A percentile compares a stretch with the other conserved stretches of the same genome.
Conservation (phyloP, 64 coral and sea anemone species). For the Stylophora pistillata region DNA sequence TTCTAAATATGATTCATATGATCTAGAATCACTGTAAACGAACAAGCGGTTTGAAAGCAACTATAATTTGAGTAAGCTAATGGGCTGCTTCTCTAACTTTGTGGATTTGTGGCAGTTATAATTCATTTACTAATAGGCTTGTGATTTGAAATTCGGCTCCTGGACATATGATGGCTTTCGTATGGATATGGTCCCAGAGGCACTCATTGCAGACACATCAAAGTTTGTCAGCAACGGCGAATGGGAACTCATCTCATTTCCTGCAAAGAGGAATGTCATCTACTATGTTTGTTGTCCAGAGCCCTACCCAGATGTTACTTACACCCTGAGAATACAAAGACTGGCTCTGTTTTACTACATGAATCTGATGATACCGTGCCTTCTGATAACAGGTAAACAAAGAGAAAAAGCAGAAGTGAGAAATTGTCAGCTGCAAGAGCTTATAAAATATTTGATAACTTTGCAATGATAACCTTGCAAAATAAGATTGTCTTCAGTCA, state of each 20-base stretch:
- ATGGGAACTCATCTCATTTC: slow-evolving; percentile 74
- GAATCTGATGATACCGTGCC: slow-evolving; percentile 85
- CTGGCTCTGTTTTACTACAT: slow-evolving; percentile 78
- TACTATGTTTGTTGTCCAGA: slow-evolving; percentile 75
- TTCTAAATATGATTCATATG: too few relatives aligned
- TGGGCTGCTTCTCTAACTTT: not conserved
- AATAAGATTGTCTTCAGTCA: too few relatives aligned
- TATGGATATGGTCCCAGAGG: slow-evolving; percentile 67
- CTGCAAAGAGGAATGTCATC: slow-evolving; percentile 57
- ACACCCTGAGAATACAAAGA: slow-evolving; percentile 68
- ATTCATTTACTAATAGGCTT: slow-evolving; percentile 49
- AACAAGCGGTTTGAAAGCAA: too few relatives aligned
- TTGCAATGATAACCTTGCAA: too few relatives aligned
- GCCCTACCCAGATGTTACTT: slow-evolving; percentile 85
- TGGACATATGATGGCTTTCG: slow-evolving; percentile 80
- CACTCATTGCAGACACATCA: slow-evolving; percentile 33
- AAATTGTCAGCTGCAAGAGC: not conserved
- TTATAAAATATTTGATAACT: not conserved
- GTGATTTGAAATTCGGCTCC: slow-evolving; percentile 71
- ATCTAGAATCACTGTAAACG: too few relatives aligned
- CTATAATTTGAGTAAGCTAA: not conserved
- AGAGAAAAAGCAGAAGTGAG: not conserved
- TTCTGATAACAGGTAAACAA: slow-evolving; percentile 81
- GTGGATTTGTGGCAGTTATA: too few relatives aligned
- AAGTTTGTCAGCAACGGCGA: slow-evolving; percentile 85